Evolutionary conservation across 1,140 invertebrate genomes (phyloP).

Genomic region (Chironomus tepperi): DNA sequence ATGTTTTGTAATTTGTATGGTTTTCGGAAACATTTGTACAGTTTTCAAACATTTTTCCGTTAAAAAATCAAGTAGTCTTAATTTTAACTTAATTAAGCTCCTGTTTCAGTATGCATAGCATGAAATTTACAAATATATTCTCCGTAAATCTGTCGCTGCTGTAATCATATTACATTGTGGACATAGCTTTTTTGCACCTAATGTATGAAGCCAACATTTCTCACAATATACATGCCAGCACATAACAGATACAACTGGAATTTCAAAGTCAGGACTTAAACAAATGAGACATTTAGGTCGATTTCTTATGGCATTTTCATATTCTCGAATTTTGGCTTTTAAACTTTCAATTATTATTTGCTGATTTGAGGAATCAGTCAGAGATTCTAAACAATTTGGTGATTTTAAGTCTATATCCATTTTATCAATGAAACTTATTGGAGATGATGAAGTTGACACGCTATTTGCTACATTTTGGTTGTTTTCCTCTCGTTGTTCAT

Average conservation of each 20-base stretch:
- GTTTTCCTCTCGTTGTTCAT: conserved; percentile 24
- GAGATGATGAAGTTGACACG: conserved; percentile 25
- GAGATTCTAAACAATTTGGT: neutral
- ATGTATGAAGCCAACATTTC: conserved; percentile 83
- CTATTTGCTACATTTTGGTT: conserved; percentile 26
- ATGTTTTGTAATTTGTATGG: too few species aligned
- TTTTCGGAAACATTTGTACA: too few species aligned
- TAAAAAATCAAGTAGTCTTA: too few species aligned
- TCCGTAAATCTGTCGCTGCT: conserved; percentile 72
- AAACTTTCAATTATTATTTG: conserved; percentile 62
- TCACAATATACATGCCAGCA: conserved; percentile 97
- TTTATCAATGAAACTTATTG: conserved; percentile 21
- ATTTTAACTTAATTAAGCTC: too few species aligned
- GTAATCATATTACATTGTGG: conserved; percentile 94
- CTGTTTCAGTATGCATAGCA: neutral
- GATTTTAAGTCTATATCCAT: neutral
- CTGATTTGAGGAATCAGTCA: conserved; percentile 32
- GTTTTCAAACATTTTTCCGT: too few species aligned
- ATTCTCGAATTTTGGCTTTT: conserved; percentile 56
- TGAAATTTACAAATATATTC: conserved; percentile 72
- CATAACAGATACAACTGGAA: conserved; percentile 87
- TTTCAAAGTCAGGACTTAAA: conserved; percentile 66
- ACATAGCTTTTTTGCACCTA: conserved; percentile 86
- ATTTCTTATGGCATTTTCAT: conserved; percentile 45
- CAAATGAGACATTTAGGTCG: conserved; percentile 75